These are phyloP conservation scores for Ophioninae sp. DNA, from an alignment of 2,888 invertebrate genomes.

Conservation along the genomic window DNA sequence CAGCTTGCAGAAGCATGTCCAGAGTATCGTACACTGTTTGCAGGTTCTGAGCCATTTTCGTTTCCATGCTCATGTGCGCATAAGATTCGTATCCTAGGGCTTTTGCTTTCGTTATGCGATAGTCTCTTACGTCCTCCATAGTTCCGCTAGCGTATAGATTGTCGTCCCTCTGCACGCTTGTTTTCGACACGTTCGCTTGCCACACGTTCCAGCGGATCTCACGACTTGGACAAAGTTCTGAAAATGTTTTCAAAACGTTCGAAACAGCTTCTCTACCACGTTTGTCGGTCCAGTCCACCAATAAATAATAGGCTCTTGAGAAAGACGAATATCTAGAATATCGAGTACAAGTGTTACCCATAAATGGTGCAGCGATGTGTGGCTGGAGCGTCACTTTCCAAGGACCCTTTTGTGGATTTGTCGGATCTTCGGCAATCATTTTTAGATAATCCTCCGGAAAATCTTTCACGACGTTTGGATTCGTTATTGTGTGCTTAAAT, in stretches of 20 bases:
- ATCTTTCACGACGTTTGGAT: slow-evolving; percentile 86
- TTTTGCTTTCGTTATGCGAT: slow-evolving; percentile 88
- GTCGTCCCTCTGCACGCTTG: slow-evolving; percentile 86
- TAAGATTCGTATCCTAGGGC: slow-evolving; percentile 90
- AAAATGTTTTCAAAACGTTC: slow-evolving; percentile 7
- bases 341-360: slow-evolving; percentile 79
- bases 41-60: slow-evolving; percentile 93
- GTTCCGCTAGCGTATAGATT: slow-evolving; percentile 87
- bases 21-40: slow-evolving; percentile 89
- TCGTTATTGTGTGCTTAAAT: slow-evolving; percentile 86
- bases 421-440: slow-evolving; percentile 85
- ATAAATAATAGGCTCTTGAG: not conserved
- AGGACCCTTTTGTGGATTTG: slow-evolving; percentile 87
- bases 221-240: slow-evolving; percentile 91
- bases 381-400: slow-evolving; percentile 92
- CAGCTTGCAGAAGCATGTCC: slow-evolving; percentile 84
- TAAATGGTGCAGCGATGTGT: slow-evolving; percentile 87
- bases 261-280: too few species aligned
- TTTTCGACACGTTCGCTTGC: slow-evolving; percentile 89
- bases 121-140: slow-evolving; percentile 89
- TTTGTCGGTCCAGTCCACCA: not conserved
- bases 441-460: slow-evolving; percentile 88
- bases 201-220: slow-evolving; percentile 91
- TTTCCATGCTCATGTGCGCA: slow-evolving; percentile 95
- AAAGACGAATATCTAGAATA: not conserved